These are phyloP conservation scores for Drosophila seguyi DNA, from an alignment of 1,140 invertebrate genomes.

Conservation along the genomic window DNA sequence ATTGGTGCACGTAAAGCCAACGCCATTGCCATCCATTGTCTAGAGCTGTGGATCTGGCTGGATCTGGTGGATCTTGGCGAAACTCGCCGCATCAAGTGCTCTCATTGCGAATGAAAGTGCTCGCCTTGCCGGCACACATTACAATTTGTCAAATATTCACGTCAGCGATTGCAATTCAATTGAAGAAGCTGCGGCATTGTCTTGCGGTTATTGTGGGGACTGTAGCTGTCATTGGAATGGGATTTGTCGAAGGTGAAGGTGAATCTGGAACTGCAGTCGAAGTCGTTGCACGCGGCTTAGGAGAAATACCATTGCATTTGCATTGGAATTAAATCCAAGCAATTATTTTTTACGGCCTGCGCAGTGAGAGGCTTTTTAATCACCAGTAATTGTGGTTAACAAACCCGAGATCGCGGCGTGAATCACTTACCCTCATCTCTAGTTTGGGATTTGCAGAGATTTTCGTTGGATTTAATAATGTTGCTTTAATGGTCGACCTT, in stretches of 20 bases:
- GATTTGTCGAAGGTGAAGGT: slow-evolving; percentile 34
- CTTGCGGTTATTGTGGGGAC: slow-evolving; percentile 6
- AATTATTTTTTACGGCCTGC: slow-evolving; percentile 26
- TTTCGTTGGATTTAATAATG: slow-evolving; percentile 26
- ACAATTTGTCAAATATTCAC: slow-evolving; percentile 73
- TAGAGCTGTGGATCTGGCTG: slow-evolving; percentile 21
- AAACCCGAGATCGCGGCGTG: slow-evolving; percentile 26
- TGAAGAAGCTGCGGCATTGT: slow-evolving; percentile 64
- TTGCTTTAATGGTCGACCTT: slow-evolving; percentile 14
- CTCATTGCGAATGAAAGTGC: slow-evolving; percentile 71
- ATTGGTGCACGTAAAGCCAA: slow-evolving; percentile 70
- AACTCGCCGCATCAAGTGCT: slow-evolving; percentile 70
- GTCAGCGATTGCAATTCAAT: slow-evolving; percentile 58
- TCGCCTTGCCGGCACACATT: slow-evolving; percentile 59
- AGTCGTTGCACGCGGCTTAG: slow-evolving; percentile 20
- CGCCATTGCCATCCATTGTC: slow-evolving; percentile 56
- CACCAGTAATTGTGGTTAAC: slow-evolving; percentile 59
- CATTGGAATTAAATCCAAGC: slow-evolving; percentile 45
- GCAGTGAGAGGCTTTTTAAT: slow-evolving; percentile 44
- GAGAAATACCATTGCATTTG: slow-evolving; percentile 42
- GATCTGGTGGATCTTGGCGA: slow-evolving; percentile 39
- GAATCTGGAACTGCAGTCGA: slow-evolving; percentile 8
- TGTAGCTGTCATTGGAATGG: slow-evolving; percentile 31
- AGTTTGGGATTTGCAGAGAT: slow-evolving; percentile 14
- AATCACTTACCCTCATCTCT: slow-evolving; percentile 70